phyloP scores from a whole-genome alignment of 2,888 invertebrate species.

The Venusia cambrica region DNA sequence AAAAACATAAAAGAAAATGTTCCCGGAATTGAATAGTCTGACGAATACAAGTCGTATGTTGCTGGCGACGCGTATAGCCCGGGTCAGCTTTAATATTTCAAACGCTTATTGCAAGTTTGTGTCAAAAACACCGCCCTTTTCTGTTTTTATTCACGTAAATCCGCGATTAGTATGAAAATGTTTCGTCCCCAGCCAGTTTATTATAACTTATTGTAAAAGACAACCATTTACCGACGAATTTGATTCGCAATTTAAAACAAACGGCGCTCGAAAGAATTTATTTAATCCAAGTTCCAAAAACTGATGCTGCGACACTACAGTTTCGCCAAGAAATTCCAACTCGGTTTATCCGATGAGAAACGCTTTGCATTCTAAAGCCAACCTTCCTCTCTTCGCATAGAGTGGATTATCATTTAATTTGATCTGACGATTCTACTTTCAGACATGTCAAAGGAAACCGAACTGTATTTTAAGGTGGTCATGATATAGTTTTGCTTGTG shows the following conservation, averaged over 20 bases:
- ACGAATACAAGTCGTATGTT: constrained; percentile 20
- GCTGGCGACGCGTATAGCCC: constrained; percentile 19
- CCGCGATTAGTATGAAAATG: constrained; percentile 29
- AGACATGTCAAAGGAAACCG: constrained; percentile 9
- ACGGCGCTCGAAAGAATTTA: constrained; percentile 57
- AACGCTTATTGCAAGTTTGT: constrained; percentile 9
- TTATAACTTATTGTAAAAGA: constrained; percentile 45
- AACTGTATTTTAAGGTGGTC: constrained; percentile 10
- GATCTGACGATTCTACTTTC: constrained; percentile 36
- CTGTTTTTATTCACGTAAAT: constrained; percentile 22
- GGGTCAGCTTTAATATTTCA: constrained; percentile 15
- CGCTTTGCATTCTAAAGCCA: constrained; percentile 46
- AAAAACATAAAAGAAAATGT: constrained; percentile 49
- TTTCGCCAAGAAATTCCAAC: constrained; percentile 64
- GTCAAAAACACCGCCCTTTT: constrained; percentile 11
- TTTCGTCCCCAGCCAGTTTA: constrained; percentile 32
- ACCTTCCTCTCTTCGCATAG: constrained; percentile 42
- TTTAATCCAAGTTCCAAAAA: constrained; percentile 69
- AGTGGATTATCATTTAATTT: constrained; percentile 55
- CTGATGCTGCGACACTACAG: constrained; percentile 63
- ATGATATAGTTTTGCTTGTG: constrained; percentile 38
- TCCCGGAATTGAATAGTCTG: constrained; percentile 35
- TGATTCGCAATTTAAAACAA: constrained; percentile 55
- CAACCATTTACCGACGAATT: constrained; percentile 45
- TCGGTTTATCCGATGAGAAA: constrained; percentile 41